Base-by-base conservation (phyloP, 2,888 invertebrate genomes). In the Xanthia icteritia region DNA sequence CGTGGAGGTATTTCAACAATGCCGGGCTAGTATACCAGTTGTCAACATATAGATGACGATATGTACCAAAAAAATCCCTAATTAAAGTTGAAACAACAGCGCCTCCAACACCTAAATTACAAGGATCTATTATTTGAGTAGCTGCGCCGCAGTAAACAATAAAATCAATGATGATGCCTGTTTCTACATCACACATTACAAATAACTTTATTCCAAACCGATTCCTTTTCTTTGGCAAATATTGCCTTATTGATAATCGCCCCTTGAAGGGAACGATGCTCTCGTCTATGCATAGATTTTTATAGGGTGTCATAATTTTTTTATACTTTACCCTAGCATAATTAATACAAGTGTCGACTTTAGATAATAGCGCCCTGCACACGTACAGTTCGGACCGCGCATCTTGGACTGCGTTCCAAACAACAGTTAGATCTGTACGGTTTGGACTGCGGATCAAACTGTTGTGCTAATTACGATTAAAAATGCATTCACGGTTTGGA, bases 21-120 rank as follows among this genome's bases (percentile, higher is more conserved):
- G 23, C 54, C 54, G 82, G 86, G 76, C 84, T 86, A 60, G 86
- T 78, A 65, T 81, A 86, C 82, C 84, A 86, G 60, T 83, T 86
- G 73, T 86, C 83, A 58, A 82, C 72, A 76, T 85, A 85, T 64
- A 84, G n/a, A 66, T 82, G 70, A 69, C 82, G 75, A 13, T 85
- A 45, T 63, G 82, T 45, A 77, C 65, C 75, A 58, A 76, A 83
- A 70, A 36, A 83, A 65, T 73, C 82, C 77, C 51, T 76, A 63
- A 85, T 66, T 63, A 79, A 76, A 64, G 75, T 77, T 36, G 68
- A 73, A 42, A 85, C 83, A 69, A 82, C 81, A 72, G 82, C 71
- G 51, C 83, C 84, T 65, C 75, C 54, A 4, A 81, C 72, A 39
- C 83, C 85, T 65, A 84, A 81, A 81, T 82, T 76, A 42, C 69